Conservation (phyloP, 2,888 invertebrate genomes). For the Eristalis tenax region DNA sequence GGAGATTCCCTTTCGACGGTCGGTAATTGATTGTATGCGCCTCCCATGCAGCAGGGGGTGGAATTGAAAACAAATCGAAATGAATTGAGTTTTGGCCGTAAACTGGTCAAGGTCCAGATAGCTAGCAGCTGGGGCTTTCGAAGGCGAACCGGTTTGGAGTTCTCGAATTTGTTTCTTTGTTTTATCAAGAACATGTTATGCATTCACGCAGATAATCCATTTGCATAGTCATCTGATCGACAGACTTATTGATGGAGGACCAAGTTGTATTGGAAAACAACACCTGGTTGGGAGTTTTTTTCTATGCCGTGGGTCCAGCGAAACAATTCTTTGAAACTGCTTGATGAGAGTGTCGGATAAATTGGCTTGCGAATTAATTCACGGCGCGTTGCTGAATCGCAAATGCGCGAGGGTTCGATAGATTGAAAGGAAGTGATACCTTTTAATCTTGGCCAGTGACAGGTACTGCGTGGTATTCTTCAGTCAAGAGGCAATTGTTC, state of each 20-base stretch:
- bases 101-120: neutral
- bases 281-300: neutral
- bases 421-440: neutral
- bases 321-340: neutral
- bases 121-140: neutral
- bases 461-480: neutral
- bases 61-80: neutral
- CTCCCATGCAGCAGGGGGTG: neutral
- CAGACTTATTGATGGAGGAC: neutral
- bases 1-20: slow-evolving; percentile 49
- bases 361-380: neutral
- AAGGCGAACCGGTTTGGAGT: neutral
- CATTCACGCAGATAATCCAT: neutral
- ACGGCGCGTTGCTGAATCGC: neutral
- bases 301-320: neutral
- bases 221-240: neutral
- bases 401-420: neutral
- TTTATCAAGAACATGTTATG: neutral
- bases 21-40: too few relatives aligned
- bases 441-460: neutral
- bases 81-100: neutral
- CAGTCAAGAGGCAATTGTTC: neutral
- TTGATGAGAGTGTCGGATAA: neutral
- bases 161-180: neutral
- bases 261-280: neutral